A percentile compares a stretch with the other conserved stretches of the same genome.
These are phyloP conservation scores for Oscheius sp. DNA, from an alignment of 2,888 invertebrate species.

Conservation along the genomic window DNA sequence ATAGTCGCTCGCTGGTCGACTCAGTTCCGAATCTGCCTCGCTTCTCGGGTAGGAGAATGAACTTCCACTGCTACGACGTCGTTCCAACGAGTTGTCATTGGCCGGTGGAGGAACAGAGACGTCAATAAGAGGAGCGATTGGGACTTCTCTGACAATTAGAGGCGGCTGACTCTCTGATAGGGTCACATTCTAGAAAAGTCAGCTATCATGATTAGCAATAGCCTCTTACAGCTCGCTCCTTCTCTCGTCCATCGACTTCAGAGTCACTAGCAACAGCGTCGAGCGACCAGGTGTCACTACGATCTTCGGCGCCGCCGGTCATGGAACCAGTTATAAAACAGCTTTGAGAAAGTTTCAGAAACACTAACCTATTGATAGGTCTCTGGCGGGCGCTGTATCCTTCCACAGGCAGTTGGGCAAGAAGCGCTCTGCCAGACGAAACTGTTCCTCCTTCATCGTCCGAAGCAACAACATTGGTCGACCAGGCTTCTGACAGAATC, in stretches of 20 bases:
- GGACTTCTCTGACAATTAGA: background rate
- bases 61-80: slow-evolving; percentile 52
- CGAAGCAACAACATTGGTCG: slow-evolving; percentile 94
- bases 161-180: background rate
- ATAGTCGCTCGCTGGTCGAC: background rate
- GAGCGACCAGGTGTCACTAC: slow-evolving; percentile 90
- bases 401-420: slow-evolving; percentile 32
- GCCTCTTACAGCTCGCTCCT: slow-evolving; percentile 14
- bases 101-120: slow-evolving; percentile 14
- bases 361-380: slow-evolving; percentile 34
- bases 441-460: slow-evolving; percentile 81
- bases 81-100: background rate
- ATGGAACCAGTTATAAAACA: slow-evolving; percentile 33
- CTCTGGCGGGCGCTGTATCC: slow-evolving; percentile 26
- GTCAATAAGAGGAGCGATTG: slow-evolving; percentile 27
- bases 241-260: slow-evolving; percentile 77
- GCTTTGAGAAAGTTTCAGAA: background rate
- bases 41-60: slow-evolving; percentile 48
- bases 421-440: slow-evolving; percentile 26
- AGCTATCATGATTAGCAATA: background rate
- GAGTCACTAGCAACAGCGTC: slow-evolving; percentile 96
- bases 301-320: slow-evolving; percentile 50
- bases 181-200: background rate
- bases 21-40: slow-evolving; percentile 24
- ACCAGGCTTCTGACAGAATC: slow-evolving; percentile 97